Evolutionary conservation across 2,888 invertebrate genomes (phyloP).

Genomic region (Caenorhabditis virilis): DNA sequence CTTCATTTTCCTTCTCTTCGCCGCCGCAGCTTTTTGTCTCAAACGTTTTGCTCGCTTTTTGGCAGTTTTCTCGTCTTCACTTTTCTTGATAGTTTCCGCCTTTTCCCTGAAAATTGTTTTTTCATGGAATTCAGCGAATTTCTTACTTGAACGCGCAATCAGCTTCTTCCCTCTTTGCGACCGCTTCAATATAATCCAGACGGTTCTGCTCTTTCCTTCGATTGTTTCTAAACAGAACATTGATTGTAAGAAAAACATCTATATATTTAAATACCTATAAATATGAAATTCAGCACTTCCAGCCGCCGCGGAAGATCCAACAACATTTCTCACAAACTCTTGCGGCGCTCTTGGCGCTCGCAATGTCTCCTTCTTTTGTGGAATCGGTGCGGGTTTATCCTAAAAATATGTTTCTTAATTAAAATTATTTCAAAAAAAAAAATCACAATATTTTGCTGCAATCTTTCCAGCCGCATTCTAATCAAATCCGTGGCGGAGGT

Average conservation of each 20-base stretch:
- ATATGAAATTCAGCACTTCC: slow-evolving; percentile 99
- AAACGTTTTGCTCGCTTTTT: slow-evolving; percentile 87
- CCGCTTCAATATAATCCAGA: slow-evolving; percentile 88
- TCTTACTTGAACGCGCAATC: slow-evolving; percentile 84
- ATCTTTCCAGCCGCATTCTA: slow-evolving; percentile 57
- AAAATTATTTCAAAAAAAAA: background rate
- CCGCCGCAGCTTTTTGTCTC: slow-evolving; percentile 45
- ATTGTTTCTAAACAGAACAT: slow-evolving; percentile 84
- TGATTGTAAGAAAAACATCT: background rate
- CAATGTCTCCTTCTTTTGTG: slow-evolving; percentile 80
- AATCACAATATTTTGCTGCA: slow-evolving; percentile 64
- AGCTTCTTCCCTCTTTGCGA: slow-evolving; percentile 82
- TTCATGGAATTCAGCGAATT: background rate
- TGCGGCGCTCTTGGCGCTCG: slow-evolving; percentile 79
- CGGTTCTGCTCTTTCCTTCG: slow-evolving; percentile 93
- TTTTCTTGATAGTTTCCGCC: slow-evolving; percentile 73
- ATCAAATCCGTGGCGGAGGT: slow-evolving; percentile 62
- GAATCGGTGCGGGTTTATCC: slow-evolving; percentile 88
- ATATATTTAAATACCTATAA: slow-evolving; percentile 85
- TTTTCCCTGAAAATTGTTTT: slow-evolving; percentile 13
- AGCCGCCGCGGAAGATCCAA: slow-evolving; percentile 99
- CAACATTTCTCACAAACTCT: slow-evolving; percentile 95
- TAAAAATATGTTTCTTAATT: slow-evolving; percentile 69
- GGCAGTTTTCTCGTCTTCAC: slow-evolving; percentile 70
- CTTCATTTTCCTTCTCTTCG: slow-evolving; percentile 39